Evolutionary conservation across 2,888 invertebrate species (phyloP).

Genomic region (Habroteleia sp.): DNA sequence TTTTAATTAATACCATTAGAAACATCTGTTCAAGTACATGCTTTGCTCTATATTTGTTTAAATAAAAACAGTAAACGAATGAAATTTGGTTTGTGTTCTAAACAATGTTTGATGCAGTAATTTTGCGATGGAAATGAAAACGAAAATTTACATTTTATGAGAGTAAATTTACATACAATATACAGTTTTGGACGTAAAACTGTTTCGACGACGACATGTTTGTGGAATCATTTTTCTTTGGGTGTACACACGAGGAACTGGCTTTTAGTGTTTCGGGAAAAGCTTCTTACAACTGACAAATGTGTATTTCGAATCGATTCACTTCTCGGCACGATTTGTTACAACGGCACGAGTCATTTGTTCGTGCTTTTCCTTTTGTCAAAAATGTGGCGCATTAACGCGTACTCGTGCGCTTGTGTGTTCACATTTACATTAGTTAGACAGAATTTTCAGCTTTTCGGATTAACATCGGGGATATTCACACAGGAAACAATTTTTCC

Average conservation of each 20-base stretch:
- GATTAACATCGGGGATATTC: conserved; percentile 12
- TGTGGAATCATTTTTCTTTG: conserved; percentile 21
- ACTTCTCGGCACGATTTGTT: conserved; percentile 37
- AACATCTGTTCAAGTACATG: no score
- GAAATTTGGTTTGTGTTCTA: no score
- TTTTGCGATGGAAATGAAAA: no score
- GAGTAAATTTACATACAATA: no score
- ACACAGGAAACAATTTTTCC: not conserved
- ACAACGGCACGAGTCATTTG: conserved; percentile 53
- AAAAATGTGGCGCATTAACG: conserved; percentile 33
- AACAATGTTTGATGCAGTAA: no score
- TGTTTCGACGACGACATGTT: not conserved
- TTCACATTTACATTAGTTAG: conserved; percentile 49
- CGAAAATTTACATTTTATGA: no score
- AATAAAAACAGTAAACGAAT: no score
- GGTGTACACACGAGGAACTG: conserved; percentile 1
- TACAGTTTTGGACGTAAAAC: no score
- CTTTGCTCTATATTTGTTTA: no score
- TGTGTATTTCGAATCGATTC: conserved; percentile 51
- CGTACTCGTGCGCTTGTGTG: conserved; percentile 6
- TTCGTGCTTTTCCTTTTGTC: conserved; percentile 42
- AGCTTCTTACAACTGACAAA: conserved; percentile 49
- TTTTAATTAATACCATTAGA: no score
- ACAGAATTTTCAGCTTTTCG: conserved; percentile 48
- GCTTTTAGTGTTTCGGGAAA: conserved; percentile 27